Evolutionary conservation across 2,113 vertebrate genomes (phyloP).

Genomic region (Micromys minutus): DNA sequence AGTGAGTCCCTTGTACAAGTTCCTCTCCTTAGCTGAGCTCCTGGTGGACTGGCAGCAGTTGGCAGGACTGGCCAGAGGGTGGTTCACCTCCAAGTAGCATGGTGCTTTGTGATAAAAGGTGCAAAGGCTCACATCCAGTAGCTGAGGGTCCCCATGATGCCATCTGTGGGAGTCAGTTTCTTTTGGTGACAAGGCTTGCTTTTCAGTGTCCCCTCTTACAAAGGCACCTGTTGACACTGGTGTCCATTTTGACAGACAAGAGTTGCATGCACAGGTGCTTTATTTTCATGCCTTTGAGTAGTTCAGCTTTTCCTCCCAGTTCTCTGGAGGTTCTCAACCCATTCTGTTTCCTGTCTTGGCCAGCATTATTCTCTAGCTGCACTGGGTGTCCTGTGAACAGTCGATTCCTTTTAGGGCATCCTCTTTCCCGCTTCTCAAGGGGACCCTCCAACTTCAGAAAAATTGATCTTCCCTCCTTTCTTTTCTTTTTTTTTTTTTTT

Average conservation of each 20-base stretch:
- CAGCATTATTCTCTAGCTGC: neutral
- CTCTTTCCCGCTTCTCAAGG: neutral
- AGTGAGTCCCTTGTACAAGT: accelerated
- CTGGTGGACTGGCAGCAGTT: neutral
- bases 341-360: accelerated
- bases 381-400: accelerated
- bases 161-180: too few species aligned
- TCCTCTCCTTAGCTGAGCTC: too few species aligned
- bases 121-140: accelerated
- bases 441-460: neutral
- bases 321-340: accelerated
- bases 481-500: too few species aligned
- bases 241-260: too few species aligned
- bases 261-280: neutral
- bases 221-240: accelerated
- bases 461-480: too few species aligned
- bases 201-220: too few species aligned
- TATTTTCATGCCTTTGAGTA: accelerated
- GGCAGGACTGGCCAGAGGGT: too few species aligned
- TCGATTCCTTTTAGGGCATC: accelerated
- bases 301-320: accelerated
- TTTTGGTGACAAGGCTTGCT: too few species aligned
- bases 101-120: neutral
- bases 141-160: accelerated
- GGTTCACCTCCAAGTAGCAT: neutral